These are phyloP conservation scores for Agriopis leucophaearia DNA, from an alignment of 2,888 invertebrate genomes.

Conservation along the genomic window DNA sequence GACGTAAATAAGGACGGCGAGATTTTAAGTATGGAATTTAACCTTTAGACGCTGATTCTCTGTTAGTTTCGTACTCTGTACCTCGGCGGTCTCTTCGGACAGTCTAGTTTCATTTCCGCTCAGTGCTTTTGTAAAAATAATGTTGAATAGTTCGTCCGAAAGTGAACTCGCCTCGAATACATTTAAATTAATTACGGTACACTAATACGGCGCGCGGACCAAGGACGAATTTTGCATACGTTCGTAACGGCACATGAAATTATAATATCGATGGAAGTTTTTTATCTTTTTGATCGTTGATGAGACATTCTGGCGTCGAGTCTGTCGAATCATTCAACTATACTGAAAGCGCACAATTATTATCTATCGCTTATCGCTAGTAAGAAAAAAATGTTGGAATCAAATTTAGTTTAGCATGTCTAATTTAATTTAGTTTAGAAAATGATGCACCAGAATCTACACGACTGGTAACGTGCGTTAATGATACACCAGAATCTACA, in stretches of 20 bases:
- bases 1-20: too few species aligned
- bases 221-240: slow-evolving; percentile 83
- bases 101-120: slow-evolving; percentile 70
- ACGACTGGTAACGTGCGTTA: background rate
- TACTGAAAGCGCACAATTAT: too few species aligned
- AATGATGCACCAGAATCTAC: background rate
- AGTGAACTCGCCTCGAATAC: slow-evolving; percentile 73
- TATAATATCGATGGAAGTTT: slow-evolving; percentile 55
- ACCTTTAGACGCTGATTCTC: background rate
- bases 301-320: slow-evolving; percentile 42
- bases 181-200: slow-evolving; percentile 79
- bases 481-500: background rate
- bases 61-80: background rate
- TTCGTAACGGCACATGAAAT: slow-evolving; percentile 65
- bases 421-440: background rate
- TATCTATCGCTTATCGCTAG: too few species aligned
- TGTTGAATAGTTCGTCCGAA: slow-evolving; percentile 69
- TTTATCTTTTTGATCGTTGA: slow-evolving; percentile 47
- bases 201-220: slow-evolving; percentile 67
- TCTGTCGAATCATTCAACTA: background rate
- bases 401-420: too few species aligned
- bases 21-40: background rate
- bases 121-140: slow-evolving; percentile 69
- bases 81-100: background rate
- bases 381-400: too few species aligned